Evolutionary conservation across 64 coral and sea anemone species (phyloP).

Genomic region (Astreopora myriophthalma): DNA sequence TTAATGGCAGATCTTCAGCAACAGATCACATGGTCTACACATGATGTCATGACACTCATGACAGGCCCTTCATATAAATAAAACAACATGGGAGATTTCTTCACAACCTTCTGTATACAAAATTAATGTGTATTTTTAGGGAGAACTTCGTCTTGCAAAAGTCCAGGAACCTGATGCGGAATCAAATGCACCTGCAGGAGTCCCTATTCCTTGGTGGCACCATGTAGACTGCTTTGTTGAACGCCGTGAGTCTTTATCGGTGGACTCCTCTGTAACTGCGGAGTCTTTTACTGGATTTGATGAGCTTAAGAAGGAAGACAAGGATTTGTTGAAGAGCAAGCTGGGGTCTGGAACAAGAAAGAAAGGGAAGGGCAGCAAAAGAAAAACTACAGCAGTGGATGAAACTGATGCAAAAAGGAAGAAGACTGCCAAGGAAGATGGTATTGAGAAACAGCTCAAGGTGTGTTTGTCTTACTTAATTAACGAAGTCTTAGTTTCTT

Average conservation of each 20-base stretch:
- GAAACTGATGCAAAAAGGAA: slow-evolving; percentile 52
- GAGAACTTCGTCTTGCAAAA: slow-evolving; percentile 78
- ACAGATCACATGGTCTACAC: no score
- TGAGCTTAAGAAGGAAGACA: slow-evolving; percentile 83
- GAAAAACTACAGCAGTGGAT: slow-evolving; percentile 64
- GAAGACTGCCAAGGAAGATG: slow-evolving; percentile 73
- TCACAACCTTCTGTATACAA: background rate
- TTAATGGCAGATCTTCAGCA: no score
- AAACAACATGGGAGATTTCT: no score
- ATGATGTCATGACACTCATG: no score
- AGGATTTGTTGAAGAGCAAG: slow-evolving; percentile 78
- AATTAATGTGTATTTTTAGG: background rate
- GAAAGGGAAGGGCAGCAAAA: slow-evolving; percentile 76
- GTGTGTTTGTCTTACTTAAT: background rate
- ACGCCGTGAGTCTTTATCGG: slow-evolving; percentile 44
- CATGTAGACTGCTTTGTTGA: slow-evolving; percentile 78
- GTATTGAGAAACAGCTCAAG: slow-evolving; percentile 77
- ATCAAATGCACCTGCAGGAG: slow-evolving; percentile 66
- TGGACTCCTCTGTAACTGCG: slow-evolving; percentile 68
- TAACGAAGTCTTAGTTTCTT: background rate
- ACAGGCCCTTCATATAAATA: no score
- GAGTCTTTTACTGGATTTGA: slow-evolving; percentile 83
- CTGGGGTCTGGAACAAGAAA: slow-evolving; percentile 58
- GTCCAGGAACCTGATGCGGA: slow-evolving; percentile 73
- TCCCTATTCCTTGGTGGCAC: slow-evolving; percentile 78